phyloP scores from a whole-genome alignment of 2,113 vertebrate genomes.

The Leucoraja erinaceus region DNA sequence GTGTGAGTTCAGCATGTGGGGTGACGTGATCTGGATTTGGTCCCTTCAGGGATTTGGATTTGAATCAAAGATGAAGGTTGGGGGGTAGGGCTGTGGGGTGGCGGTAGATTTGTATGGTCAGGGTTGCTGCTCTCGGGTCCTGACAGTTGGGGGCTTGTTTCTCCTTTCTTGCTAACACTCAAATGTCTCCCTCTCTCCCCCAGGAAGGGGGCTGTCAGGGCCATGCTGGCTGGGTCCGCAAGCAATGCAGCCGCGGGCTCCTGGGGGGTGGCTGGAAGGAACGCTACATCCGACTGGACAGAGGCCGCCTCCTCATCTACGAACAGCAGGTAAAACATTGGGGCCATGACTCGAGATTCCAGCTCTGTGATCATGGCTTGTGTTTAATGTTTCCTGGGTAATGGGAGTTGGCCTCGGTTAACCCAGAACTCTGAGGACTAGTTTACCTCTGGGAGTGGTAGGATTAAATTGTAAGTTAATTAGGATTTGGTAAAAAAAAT shows the following conservation, averaged over 20 bases:
- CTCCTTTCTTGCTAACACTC: neutral
- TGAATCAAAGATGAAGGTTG: too few relatives aligned
- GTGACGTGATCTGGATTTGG: too few relatives aligned
- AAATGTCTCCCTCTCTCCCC: neutral
- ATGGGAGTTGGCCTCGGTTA: neutral
- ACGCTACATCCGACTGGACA: slow-evolving; percentile 77
- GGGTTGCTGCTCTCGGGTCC: neutral
- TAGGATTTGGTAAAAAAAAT: too few relatives aligned
- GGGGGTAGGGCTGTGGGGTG: too few relatives aligned
- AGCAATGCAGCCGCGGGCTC: slow-evolving; percentile 70
- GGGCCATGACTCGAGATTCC: neutral
- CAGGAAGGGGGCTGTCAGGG: slow-evolving; percentile 46
- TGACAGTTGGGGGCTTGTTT: neutral
- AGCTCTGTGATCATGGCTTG: too few relatives aligned
- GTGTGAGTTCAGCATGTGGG: too few relatives aligned
- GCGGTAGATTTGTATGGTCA: neutral
- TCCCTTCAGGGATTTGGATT: too few relatives aligned
- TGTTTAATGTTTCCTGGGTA: too few relatives aligned
- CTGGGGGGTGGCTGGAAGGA: slow-evolving; percentile 81
- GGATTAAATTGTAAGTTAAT: too few relatives aligned
- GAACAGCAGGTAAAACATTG: slow-evolving; percentile 74
- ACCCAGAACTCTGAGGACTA: neutral
- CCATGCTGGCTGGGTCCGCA: slow-evolving; percentile 81
- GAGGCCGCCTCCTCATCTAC: slow-evolving; percentile 71
- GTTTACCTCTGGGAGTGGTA: too few relatives aligned